Percentiles rank a stretch among this genome's conserved stretches.
Conservation (phyloP, 2,113 vertebrate genomes). For the Setophaga kirtlandii region DNA sequence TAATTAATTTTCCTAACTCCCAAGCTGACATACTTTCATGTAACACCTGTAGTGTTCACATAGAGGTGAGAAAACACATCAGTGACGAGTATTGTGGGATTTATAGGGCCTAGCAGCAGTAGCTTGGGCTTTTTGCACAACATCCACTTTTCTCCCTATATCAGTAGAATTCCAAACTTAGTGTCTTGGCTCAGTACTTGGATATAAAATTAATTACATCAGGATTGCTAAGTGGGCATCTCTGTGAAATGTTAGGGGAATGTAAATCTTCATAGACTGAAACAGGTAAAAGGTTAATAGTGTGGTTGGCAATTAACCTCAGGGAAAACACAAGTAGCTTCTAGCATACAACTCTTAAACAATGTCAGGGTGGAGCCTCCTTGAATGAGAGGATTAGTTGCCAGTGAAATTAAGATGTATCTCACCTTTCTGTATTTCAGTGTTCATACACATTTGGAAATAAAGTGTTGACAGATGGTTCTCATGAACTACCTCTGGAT, state of each 20-base stretch:
- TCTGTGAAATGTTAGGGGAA: not conserved
- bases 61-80: not conserved
- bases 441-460: not conserved
- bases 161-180: not conserved
- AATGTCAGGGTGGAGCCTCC: not conserved
- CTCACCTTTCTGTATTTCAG: not conserved
- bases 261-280: not conserved
- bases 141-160: not conserved
- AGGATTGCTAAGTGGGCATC: not conserved
- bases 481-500: not conserved
- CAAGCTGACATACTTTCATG: not conserved
- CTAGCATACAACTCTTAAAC: not conserved
- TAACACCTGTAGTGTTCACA: not conserved
- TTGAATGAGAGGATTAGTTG: not conserved
- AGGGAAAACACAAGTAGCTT: not conserved
- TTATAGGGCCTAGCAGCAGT: not conserved
- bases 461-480: not conserved
- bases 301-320: not conserved
- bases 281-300: not conserved
- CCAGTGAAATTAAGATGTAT: not conserved
- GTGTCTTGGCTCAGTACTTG: not conserved
- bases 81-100: fast-evolving
- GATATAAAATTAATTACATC: not conserved
- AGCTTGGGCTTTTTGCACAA: not conserved
- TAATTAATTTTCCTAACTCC: not conserved